Base-by-base conservation (phyloP, 2,888 invertebrate genomes). In the Carpatolechia fugitivella region DNA sequence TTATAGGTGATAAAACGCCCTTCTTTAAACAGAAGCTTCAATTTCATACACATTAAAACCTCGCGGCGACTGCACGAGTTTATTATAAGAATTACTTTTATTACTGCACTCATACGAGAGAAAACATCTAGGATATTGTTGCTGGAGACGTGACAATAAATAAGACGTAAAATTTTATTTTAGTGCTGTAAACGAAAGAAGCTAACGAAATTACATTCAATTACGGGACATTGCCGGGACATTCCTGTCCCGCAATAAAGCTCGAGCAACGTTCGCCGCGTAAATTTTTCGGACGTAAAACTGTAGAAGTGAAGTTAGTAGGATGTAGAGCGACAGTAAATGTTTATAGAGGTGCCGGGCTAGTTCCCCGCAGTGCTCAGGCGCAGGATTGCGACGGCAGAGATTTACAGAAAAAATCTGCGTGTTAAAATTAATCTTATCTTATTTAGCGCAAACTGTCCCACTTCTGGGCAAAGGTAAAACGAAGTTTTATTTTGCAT, bases 201-300 rank as follows among this genome's bases (percentile, higher is more conserved):
- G 85, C 83, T 82, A 84, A 84, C 83, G 82, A 85, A 89, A 90
- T 90, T 89, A 88, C 85, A 86, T 90, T 89, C 89, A 90, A 90
- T 90, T 89, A 89, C 82, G 72, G 72, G 73, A 68, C 74, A 72
- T 68, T 77, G 75, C 79, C 76, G 81, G 78, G 77, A 80, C 81
- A 89, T 88, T 85, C 87, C 77, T 66, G 65, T 62, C 68, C 65
- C 65, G 88, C 83, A 85, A 89, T 88, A 89, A 89, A 87, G 81
- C 75, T 76, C 74, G 63, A 72, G 70, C 76, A 76, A 79, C 80
- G 83, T 82, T 79, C 73, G 66, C 72, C 77, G 85, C 88, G 88
- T 89, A 89, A 83, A 88, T 89, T 87, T 90, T 89, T 90, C 83
- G 84, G 84, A 87, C 89, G 81, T 89, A 89, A 90, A 90, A 89